Evolutionary conservation across 2,797 vertebrate species (phyloP).

Genomic region (Sebastes nivosus): DNA sequence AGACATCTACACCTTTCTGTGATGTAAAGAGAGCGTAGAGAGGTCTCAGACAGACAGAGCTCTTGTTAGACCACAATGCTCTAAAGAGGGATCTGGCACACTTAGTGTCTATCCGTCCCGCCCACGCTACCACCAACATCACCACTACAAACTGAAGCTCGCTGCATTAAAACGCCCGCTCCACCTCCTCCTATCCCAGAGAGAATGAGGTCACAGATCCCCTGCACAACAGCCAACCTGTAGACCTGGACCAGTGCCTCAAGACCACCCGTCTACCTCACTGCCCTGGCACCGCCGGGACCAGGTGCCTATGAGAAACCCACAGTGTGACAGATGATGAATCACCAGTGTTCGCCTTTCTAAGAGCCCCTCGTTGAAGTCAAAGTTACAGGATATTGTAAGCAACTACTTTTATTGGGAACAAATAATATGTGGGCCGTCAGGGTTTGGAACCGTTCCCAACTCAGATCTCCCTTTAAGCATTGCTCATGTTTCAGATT

Average conservation of each 20-base stretch:
- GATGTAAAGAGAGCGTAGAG: constrained; percentile 38
- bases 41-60: constrained; percentile 31
- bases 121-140: constrained; percentile 17
- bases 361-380: constrained; percentile 32
- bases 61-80: constrained; percentile 33
- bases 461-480: constrained; percentile 54
- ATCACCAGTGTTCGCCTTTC: constrained; percentile 47
- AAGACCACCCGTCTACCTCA: background rate
- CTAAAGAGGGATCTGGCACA: constrained; percentile 31
- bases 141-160: constrained; percentile 10
- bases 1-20: constrained; percentile 63
- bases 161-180: constrained; percentile 2
- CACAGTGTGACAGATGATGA: constrained; percentile 47
- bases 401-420: constrained; percentile 70
- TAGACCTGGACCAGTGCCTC: constrained; percentile 3
- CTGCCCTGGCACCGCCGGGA: constrained; percentile 10
- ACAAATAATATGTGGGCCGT: constrained; percentile 63
- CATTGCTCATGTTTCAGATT: constrained; percentile 76
- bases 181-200: background rate
- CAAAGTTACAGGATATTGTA: constrained; percentile 65
- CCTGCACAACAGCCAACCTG: constrained; percentile 6
- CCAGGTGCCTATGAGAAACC: constrained; percentile 31
- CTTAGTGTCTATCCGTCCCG: background rate
- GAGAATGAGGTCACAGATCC: constrained; percentile 28
- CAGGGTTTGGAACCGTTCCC: constrained; percentile 64